These are phyloP conservation scores for Synergus laeviventris DNA, from an alignment of 2,888 invertebrate species.

Conservation along the genomic window DNA sequence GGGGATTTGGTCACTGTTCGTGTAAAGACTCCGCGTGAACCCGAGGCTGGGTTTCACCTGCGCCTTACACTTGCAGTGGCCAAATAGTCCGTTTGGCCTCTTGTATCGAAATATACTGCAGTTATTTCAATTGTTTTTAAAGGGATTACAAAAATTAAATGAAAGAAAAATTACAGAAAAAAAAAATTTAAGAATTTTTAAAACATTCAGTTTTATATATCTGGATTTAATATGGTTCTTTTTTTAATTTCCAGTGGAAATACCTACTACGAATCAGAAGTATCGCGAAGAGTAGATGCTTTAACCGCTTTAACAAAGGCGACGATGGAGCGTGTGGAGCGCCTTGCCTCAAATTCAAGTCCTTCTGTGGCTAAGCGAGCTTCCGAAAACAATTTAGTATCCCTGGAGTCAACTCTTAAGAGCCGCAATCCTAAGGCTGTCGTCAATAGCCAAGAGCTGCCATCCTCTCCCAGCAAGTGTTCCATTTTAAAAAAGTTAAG, in stretches of 20 bases:
- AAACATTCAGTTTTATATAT: too few relatives aligned
- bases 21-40: too few relatives aligned
- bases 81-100: too few relatives aligned
- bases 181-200: too few relatives aligned
- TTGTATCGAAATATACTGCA: too few relatives aligned
- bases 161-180: too few relatives aligned
- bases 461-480: constrained; percentile 61
- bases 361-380: constrained; percentile 39
- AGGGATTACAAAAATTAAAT: too few relatives aligned
- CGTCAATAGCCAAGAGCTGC: constrained; percentile 46
- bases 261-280: constrained; percentile 65
- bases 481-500: constrained; percentile 59
- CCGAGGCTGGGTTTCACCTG: too few relatives aligned
- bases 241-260: constrained; percentile 46
- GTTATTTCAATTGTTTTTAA: too few relatives aligned
- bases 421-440: neutral
- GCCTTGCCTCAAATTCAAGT: constrained; percentile 75
- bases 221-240: constrained; percentile 17
- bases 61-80: too few relatives aligned
- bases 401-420: neutral
- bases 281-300: constrained; percentile 81
- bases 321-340: constrained; percentile 83
- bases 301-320: constrained; percentile 82
- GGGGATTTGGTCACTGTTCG: too few relatives aligned
- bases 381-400: neutral